Evolutionary conservation across 2,113 vertebrate species (phyloP).

Genomic region (Glaucidium brasilianum): DNA sequence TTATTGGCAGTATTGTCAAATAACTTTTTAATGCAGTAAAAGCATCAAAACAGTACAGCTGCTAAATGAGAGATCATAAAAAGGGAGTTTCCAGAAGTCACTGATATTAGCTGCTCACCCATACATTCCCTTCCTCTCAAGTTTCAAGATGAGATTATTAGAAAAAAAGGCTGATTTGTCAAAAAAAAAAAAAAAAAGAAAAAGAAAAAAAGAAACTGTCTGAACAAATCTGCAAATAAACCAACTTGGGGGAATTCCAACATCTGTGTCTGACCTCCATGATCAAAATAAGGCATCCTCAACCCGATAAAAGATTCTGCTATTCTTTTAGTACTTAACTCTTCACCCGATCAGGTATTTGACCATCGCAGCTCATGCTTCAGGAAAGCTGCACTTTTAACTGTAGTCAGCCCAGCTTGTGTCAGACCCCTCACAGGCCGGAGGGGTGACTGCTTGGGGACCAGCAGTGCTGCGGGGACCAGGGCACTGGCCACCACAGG

Average conservation of each 20-base stretch:
- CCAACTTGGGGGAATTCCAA: slow-evolving; percentile 68
- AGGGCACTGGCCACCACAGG: background rate
- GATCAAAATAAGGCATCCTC: slow-evolving; percentile 18
- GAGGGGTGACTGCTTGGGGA: background rate
- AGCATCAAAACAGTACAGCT: slow-evolving; percentile 68
- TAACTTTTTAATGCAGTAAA: slow-evolving; percentile 49
- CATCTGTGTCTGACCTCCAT: slow-evolving; percentile 5
- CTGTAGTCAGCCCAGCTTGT: background rate
- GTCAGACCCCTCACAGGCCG: background rate
- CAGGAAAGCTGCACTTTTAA: background rate
- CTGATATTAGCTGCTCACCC: slow-evolving; percentile 73
- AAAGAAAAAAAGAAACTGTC: slow-evolving; percentile 29
- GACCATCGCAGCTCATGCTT: fast-evolving
- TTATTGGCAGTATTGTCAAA: slow-evolving; percentile 13
- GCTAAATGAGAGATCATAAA: slow-evolving; percentile 66
- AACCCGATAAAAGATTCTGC: background rate
- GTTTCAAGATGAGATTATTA: slow-evolving; percentile 80
- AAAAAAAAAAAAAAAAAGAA: slow-evolving; percentile 18
- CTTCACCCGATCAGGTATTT: background rate
- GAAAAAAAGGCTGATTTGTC: slow-evolving; percentile 63
- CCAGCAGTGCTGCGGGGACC: background rate
- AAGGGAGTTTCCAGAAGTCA: slow-evolving; percentile 81
- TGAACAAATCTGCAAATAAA: slow-evolving; percentile 65
- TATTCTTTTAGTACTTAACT: background rate
- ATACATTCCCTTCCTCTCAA: slow-evolving; percentile 79